A percentile compares a stretch with the other conserved stretches of the same genome.
phyloP scores from a whole-genome alignment of 2,797 vertebrate genomes.

The Dermochelys coriacea region DNA sequence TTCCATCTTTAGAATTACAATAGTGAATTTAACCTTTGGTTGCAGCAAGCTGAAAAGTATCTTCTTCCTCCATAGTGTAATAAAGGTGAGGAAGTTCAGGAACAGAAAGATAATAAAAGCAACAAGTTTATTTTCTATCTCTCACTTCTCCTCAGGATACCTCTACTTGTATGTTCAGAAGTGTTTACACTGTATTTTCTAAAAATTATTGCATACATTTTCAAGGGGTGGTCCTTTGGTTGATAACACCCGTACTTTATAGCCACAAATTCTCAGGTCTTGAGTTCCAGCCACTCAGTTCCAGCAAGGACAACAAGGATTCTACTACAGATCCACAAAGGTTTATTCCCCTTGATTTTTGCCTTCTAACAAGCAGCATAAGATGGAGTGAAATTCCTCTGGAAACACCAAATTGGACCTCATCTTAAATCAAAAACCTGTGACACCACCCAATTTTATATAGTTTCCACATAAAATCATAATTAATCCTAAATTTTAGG shows the following conservation, averaged over 20 bases:
- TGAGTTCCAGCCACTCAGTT: neutral
- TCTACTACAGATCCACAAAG: neutral
- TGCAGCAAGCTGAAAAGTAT: neutral
- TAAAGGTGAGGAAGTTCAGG: neutral
- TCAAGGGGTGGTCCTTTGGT: neutral
- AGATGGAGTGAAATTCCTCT: neutral
- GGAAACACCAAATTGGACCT: neutral
- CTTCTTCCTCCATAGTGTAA: neutral
- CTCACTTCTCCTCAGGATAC: neutral
- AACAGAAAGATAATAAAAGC: neutral
- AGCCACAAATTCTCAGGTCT: neutral
- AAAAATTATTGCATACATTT: neutral
- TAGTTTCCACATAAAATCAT: neutral
- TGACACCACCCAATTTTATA: neutral
- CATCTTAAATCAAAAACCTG: neutral
- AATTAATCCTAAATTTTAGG: neutral
- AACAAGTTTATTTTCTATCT: neutral
- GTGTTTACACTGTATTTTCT: neutral
- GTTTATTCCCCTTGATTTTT: accelerated
- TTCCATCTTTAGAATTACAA: slow-evolving; percentile 17
- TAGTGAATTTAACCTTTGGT: neutral
- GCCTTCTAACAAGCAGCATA: neutral
- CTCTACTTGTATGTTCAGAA: neutral
- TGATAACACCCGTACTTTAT: neutral
- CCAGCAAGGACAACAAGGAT: neutral